Conservation (phyloP, 2,113 vertebrate genomes). For the Pleuronectes platessa region DNA sequence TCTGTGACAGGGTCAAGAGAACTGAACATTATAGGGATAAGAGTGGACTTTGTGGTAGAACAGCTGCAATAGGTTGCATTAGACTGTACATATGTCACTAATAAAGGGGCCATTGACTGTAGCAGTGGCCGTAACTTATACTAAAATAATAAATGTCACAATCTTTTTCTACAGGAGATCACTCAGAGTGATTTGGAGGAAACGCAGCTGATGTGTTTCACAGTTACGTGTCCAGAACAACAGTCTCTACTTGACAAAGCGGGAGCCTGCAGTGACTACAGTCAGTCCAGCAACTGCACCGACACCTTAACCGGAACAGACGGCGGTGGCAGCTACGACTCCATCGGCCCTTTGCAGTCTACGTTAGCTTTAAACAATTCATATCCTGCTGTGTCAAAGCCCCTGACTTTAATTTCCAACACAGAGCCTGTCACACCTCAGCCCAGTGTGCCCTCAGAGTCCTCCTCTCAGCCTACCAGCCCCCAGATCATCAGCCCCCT, state of each 20-base stretch:
- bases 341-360: constrained; percentile 43
- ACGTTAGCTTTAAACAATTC: constrained; percentile 3
- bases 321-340: constrained; percentile 25
- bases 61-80: neutral
- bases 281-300: constrained; percentile 34
- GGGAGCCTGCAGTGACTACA: constrained; percentile 43
- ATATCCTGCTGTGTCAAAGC: constrained; percentile 39
- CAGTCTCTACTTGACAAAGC: constrained; percentile 59
- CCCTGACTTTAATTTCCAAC: constrained; percentile 47
- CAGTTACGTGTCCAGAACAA: constrained; percentile 39
- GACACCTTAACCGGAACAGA: constrained; percentile 35
- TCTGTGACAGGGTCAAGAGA: neutral
- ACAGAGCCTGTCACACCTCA: constrained; percentile 36
- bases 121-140: neutral
- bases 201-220: constrained; percentile 28
- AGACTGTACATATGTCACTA: neutral
- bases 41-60: neutral
- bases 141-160: neutral
- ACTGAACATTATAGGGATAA: neutral
- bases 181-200: neutral
- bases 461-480: constrained; percentile 58
- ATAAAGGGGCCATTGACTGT: neutral
- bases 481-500: constrained; percentile 50
- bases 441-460: constrained; percentile 38
- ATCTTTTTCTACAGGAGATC: constrained; percentile 34